Evolutionary conservation across 2,797 vertebrate species (phyloP).

Genomic region (Bufotes viridis): DNA sequence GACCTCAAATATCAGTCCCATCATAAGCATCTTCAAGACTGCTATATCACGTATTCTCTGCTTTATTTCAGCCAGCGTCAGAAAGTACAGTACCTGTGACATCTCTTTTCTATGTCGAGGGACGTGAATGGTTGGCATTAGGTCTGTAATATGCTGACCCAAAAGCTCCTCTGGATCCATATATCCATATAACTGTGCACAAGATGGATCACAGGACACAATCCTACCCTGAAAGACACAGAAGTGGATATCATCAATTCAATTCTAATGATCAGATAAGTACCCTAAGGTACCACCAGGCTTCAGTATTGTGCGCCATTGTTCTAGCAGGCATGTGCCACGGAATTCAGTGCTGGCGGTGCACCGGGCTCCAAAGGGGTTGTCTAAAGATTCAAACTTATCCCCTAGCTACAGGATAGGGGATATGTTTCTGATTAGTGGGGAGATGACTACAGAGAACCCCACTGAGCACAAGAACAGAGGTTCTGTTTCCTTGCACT

Average conservation of each 20-base stretch:
- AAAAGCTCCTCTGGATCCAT: constrained; percentile 76
- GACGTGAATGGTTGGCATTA: constrained; percentile 88
- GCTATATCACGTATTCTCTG: not conserved
- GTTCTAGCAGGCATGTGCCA: no score
- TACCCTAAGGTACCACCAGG: no score
- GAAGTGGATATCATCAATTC: not conserved
- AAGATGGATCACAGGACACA: constrained; percentile 83
- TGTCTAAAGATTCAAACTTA: no score
- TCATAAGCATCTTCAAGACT: not conserved
- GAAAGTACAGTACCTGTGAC: constrained; percentile 78
- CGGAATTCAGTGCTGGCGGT: no score
- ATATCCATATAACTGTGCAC: constrained; percentile 88
- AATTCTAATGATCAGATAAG: not conserved
- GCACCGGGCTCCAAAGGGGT: no score
- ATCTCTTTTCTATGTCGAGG: constrained; percentile 78
- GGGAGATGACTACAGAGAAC: no score
- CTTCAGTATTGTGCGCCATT: no score
- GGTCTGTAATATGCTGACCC: constrained; percentile 77
- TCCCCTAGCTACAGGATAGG: no score
- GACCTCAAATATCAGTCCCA: no score
- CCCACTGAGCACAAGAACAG: no score
- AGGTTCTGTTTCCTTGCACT: no score
- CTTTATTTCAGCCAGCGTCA: not conserved
- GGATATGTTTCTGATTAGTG: no score
- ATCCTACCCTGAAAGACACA: constrained; percentile 79